These are phyloP conservation scores for Drosophila sp. DNA, from an alignment of 1,140 invertebrate species.

Conservation along the genomic window DNA sequence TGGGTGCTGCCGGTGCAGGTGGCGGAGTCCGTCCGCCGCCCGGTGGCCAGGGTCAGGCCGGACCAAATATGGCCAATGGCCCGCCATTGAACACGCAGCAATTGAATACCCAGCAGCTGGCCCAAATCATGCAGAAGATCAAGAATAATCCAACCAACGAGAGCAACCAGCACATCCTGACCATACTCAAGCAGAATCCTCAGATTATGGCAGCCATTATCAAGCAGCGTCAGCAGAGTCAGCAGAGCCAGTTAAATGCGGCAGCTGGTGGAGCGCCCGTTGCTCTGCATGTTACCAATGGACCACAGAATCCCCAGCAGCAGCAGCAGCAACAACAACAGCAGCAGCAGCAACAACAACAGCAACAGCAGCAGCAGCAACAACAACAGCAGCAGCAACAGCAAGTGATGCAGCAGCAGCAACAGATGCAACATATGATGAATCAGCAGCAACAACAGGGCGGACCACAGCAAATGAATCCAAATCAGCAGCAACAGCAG, in stretches of 20 bases:
- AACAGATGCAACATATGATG: conserved; percentile 84
- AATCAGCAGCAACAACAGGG: conserved; percentile 84
- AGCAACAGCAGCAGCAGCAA: conserved; percentile 83
- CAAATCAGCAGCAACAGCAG: conserved; percentile 69
- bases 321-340: conserved; percentile 84
- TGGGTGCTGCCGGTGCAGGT: conserved; percentile 41
- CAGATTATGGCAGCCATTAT: conserved; percentile 98
- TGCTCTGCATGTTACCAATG: conserved; percentile 73
- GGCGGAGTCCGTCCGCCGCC: conserved; percentile 67
- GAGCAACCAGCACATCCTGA: conserved; percentile 95
- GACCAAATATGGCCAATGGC: conserved; percentile 67
- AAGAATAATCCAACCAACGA: conserved; percentile 92
- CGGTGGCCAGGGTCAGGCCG: conserved; percentile 83
- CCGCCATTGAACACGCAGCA: conserved; percentile 88
- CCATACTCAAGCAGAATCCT: conserved; percentile 97
- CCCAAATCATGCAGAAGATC: conserved; percentile 94
- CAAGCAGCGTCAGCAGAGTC: conserved; percentile 91
- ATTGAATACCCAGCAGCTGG: conserved; percentile 91
- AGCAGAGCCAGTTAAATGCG: conserved; percentile 84
- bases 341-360: conserved; percentile 74
- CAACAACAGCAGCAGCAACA: conserved; percentile 84
- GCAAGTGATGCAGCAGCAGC: conserved; percentile 84
- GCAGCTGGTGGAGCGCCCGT: conserved; percentile 66
- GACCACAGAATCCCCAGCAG: conserved; percentile 81
- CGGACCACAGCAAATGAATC: conserved; percentile 83